Percentiles rank a stretch among this genome's conserved stretches.
Conservation (phyloP, 2,113 vertebrate species). For the Ceratotherium simum region DNA sequence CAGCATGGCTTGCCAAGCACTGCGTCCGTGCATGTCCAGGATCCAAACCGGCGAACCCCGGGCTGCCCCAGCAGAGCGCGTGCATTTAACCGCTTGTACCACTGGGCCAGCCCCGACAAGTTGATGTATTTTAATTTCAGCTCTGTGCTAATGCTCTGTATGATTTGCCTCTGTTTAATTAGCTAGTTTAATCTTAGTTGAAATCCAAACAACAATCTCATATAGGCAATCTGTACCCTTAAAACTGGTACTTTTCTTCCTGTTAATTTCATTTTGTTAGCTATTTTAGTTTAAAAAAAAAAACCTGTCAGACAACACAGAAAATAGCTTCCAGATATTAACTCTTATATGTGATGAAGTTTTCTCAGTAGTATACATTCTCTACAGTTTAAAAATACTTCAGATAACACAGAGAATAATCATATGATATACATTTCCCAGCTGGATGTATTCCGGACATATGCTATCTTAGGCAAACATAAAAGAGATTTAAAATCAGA, state of each 20-base stretch:
- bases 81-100: too few relatives aligned
- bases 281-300: slow-evolving; percentile 38
- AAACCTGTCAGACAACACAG: neutral
- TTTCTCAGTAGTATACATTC: slow-evolving; percentile 21
- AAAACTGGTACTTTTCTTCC: slow-evolving; percentile 13
- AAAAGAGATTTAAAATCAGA: slow-evolving; percentile 39
- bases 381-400: slow-evolving; percentile 23
- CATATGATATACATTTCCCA: neutral
- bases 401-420: slow-evolving; percentile 14
- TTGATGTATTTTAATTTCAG: too few relatives aligned
- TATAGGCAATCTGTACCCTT: neutral
- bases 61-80: too few relatives aligned
- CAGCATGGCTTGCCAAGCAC: too few relatives aligned
- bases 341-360: neutral
- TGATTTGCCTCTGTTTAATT: neutral
- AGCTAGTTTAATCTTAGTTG: neutral
- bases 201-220: neutral
- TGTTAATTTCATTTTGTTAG: slow-evolving; percentile 40
- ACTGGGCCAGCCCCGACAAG: too few relatives aligned
- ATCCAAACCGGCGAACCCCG: too few relatives aligned
- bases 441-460: neutral
- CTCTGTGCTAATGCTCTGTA: neutral
- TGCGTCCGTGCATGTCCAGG: too few relatives aligned
- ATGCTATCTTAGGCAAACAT: neutral
- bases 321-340: slow-evolving; percentile 13